Evolutionary conservation across 2,888 invertebrate species (phyloP).

Genomic region (Oasisia sp.): DNA sequence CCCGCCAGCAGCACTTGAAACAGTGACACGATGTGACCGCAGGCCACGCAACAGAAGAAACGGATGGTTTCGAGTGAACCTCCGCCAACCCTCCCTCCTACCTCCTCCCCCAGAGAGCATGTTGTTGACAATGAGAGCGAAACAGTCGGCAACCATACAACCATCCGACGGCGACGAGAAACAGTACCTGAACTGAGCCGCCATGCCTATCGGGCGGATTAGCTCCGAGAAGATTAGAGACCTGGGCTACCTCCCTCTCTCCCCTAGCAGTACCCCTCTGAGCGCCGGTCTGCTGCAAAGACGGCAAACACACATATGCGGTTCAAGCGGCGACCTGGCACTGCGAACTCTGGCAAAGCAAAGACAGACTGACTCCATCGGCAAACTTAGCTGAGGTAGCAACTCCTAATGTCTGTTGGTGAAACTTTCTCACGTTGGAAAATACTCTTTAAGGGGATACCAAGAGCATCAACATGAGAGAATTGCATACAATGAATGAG

Average conservation of each 20-base stretch:
- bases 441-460: not conserved
- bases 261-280: conserved; percentile 42
- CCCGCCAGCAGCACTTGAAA: conserved; percentile 10
- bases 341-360: not conserved
- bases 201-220: conserved; percentile 86
- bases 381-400: not conserved
- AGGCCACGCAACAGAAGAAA: not conserved
- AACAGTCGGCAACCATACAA: not conserved
- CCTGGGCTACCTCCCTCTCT: conserved; percentile 33
- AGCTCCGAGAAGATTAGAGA: conserved; percentile 40
- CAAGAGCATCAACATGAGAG: not conserved
- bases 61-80: not conserved
- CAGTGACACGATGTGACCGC: not conserved
- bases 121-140: not conserved
- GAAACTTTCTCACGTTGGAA: not conserved
- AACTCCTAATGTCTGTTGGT: not conserved
- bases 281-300: conserved; percentile 38
- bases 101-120: conserved; percentile 12
- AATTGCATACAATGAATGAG: not conserved
- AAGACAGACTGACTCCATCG: conserved; percentile 13
- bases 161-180: not conserved
- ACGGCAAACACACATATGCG: conserved; percentile 18
- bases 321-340: not conserved
- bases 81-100: conserved; percentile 6
- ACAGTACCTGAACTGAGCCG: conserved; percentile 90